A percentile compares a stretch with the other conserved stretches of the same genome.
Conservation (phyloP, 2,797 vertebrate species). For the Lateolabrax maculatus region DNA sequence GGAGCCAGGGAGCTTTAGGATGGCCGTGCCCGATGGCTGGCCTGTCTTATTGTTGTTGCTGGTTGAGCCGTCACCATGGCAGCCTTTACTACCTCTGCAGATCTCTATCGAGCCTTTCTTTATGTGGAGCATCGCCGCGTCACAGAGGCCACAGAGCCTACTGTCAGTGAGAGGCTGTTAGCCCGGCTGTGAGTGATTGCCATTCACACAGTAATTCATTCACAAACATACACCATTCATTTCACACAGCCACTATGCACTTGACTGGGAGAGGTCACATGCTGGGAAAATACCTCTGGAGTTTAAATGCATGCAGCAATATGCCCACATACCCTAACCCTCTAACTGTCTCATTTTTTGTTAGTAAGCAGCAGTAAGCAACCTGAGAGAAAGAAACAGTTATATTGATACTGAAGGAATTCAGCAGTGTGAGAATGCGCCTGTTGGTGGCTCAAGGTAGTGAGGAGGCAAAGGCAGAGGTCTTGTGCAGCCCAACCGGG, state of each 20-base stretch:
- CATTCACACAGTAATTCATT: slow-evolving; percentile 74
- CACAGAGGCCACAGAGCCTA: slow-evolving; percentile 58
- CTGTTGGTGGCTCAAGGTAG: too few relatives aligned
- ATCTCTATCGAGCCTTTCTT: slow-evolving; percentile 81
- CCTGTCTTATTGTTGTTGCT: slow-evolving; percentile 77
- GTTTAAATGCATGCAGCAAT: background rate
- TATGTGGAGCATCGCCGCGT: slow-evolving; percentile 61
- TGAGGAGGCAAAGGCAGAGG: too few relatives aligned
- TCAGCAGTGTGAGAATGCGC: too few relatives aligned
- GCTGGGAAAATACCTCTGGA: slow-evolving; percentile 49
- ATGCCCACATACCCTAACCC: background rate
- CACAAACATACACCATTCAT: slow-evolving; percentile 66
- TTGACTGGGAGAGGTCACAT: slow-evolving; percentile 52
- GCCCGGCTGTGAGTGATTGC: slow-evolving; percentile 51
- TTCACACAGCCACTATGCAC: slow-evolving; percentile 30
- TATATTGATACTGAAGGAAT: background rate
- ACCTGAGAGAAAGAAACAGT: background rate
- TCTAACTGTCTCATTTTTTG: background rate
- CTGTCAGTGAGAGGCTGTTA: slow-evolving; percentile 59
- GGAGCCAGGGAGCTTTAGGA: slow-evolving; percentile 81
- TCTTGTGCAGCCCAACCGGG: too few relatives aligned
- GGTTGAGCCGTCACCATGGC: slow-evolving; percentile 72
- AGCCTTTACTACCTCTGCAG: slow-evolving; percentile 80
- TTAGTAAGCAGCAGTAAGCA: background rate
- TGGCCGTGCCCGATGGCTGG: slow-evolving; percentile 32